Base-by-base conservation (phyloP, 2,113 vertebrate genomes). In the Petrocephalus microphthalmus region DNA sequence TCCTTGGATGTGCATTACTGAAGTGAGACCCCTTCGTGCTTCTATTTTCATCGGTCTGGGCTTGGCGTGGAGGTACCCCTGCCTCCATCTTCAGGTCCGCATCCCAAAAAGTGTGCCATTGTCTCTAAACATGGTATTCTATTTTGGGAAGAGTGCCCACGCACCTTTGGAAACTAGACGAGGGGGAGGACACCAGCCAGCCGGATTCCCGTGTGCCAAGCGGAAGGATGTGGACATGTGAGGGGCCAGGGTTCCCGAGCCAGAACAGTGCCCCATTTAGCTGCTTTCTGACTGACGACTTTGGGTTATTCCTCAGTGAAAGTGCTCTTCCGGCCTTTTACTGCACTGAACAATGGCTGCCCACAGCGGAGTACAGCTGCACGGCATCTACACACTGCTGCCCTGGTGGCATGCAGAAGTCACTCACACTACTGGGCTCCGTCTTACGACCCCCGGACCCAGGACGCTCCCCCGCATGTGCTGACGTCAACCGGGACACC, bases 91-190 rank as follows among this genome's bases (percentile, higher is more conserved):
- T 88, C 20, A 45, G 15, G 81, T 45, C 53, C 33, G 51, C 47
- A 49, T 42, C 64, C 74, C 87, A 86, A 81, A 90, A 20, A 91
- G 71, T 84, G 64, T 47, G 87, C 45, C 82, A 87, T 89, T 93
- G 88, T 89, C 89, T 93, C 91, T 90, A 93, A 93, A 91, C 92
- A 93, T 91, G 83, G 85, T 91, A 90, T 88, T 90, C 83, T 78
- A 90, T 84, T 88, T 87, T 90, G 89, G 89, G 81, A 88, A 88
- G 84, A 91, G 25, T 90, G 89, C 91, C 87, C 33, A 84, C 89
- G 89, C 90, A 94, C 89, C 91, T 91, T 89, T 87, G 71, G 83
- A 84, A 91, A 92, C 60, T 90, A 90, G 88, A 91, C 60, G 56
- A 88, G 84, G 84, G 37, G 49, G 52, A 89, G 91, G 90, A 90